phyloP scores from a whole-genome alignment of 2,888 invertebrate genomes.

The Chorisops tibialis region DNA sequence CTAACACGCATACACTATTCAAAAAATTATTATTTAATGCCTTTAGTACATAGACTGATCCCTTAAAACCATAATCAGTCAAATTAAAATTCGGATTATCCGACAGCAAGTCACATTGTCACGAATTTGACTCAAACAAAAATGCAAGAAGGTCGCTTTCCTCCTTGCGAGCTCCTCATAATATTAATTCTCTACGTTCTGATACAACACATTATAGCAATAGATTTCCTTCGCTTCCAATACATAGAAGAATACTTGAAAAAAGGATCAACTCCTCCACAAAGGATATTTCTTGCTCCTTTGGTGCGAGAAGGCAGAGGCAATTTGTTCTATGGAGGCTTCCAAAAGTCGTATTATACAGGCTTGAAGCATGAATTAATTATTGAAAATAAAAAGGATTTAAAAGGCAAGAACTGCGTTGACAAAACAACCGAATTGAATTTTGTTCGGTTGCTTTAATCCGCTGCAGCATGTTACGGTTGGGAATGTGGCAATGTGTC shows the following conservation, averaged over 20 bases:
- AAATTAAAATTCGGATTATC: conserved; percentile 52
- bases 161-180: not conserved
- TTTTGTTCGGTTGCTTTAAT: conserved; percentile 23
- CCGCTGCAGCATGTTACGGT: conserved; percentile 16
- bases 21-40: conserved; percentile 23
- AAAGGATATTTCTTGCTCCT: conserved; percentile 8
- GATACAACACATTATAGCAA: conserved; percentile 3
- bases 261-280: conserved; percentile 7
- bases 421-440: conserved; percentile 28
- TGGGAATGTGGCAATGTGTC: conserved; percentile 19
- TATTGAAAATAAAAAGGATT: conserved; percentile 20
- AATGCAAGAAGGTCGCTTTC: conserved; percentile 6
- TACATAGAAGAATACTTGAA: not conserved
- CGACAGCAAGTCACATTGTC: conserved; percentile 49
- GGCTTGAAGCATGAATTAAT: conserved; percentile 32
- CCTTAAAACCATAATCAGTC: conserved; percentile 46
- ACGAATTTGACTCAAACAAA: conserved; percentile 41
- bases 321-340: not conserved
- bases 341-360: conserved; percentile 23
- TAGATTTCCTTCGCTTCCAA: not conserved
- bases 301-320: not conserved
- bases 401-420: conserved; percentile 12
- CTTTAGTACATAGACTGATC: conserved; percentile 28
- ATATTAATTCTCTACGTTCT: conserved; percentile 12
- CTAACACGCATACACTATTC: not conserved